phyloP scores from a whole-genome alignment of 2,797 vertebrate genomes.

The Bradypodion pumilum region DNA sequence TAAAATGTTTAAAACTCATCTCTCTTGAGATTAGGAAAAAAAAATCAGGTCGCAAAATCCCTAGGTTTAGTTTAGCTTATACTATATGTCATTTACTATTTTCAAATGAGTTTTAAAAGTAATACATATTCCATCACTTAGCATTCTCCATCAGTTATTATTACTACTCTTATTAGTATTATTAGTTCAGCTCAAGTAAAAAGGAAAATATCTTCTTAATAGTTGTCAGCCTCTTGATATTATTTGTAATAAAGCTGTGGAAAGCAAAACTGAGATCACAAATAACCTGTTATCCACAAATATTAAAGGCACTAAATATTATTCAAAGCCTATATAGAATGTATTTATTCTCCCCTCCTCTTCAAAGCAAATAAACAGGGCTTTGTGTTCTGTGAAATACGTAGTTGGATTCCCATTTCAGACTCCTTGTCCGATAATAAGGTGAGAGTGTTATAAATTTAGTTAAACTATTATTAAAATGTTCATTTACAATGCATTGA shows the following conservation, averaged over 20 bases:
- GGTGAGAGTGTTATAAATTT: constrained; percentile 25
- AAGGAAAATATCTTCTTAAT: constrained; percentile 59
- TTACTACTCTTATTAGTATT: constrained; percentile 56
- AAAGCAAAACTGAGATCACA: constrained; percentile 53
- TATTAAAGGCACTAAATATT: constrained; percentile 60
- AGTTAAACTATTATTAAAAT: constrained; percentile 41
- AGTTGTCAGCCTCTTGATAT: constrained; percentile 65
- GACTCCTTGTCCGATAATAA: constrained; percentile 29
- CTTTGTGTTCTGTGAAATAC: constrained; percentile 38
- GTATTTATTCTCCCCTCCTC: constrained; percentile 54
- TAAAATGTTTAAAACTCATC: constrained; percentile 59
- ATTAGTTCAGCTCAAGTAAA: constrained; percentile 63
- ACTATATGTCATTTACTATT: constrained; percentile 56
- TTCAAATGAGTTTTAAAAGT: constrained; percentile 58
- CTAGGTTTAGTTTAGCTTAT: constrained; percentile 61
- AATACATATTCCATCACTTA: constrained; percentile 67
- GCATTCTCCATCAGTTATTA: constrained; percentile 63
- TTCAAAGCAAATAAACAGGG: constrained; percentile 36
- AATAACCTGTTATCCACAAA: constrained; percentile 42
- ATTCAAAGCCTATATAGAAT: constrained; percentile 47
- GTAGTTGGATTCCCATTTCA: constrained; percentile 26
- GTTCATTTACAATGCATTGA: constrained; percentile 34
- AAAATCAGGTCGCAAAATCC: constrained; percentile 61
- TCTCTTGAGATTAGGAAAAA: constrained; percentile 64
- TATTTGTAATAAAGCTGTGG: constrained; percentile 60